Base-by-base conservation (phyloP, 2,797 vertebrate genomes). In the Hippoglossus hippoglossus region DNA sequence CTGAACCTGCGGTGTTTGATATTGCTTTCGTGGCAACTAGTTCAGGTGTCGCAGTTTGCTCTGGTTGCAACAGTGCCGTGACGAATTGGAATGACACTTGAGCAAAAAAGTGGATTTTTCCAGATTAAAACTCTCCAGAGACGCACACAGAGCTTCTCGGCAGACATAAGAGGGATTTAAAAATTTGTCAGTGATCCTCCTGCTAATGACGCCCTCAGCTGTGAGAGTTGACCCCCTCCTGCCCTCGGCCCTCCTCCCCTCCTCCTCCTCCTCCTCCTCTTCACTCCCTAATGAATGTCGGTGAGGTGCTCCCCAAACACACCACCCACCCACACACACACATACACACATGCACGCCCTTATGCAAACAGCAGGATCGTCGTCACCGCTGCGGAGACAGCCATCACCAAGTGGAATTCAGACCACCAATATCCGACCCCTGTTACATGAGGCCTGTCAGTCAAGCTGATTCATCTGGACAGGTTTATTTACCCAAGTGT, bases 131-230 rank as follows among this genome's bases (percentile, higher is more conserved):
- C n/a, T 39, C 26, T 51, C 18, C 49, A 56, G 39, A 46, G 1
- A 63, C 67, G 41, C 77, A 53, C 70, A 58, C 59, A 22, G 12
- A 60, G 10, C 2, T 67, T 66, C 69, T 49, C 36, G 81, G 77
- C 60, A 77, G 72, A 78, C 46, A 59, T 76, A 62, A 80, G 73
- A 34, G 34, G 80, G 78, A 79, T 91, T 88, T 85, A 78, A 71
- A 85, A 87, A 88, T 89, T 80, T 91, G 89, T 91, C 85, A 83
- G 82, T 85, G 88, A 91, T 90, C 87, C 84, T 72, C 57, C 63
- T 18, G 73, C 86, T 92, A 92, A 92, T 88, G 89, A 91, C 53
- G 47, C 84, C 80, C 86, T 90, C 85, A 90, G 89, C 84, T 91
- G 89, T 83, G 89, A 91, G 77, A 73, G 87, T 46, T 90, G 89